Evolutionary conservation across 1,140 invertebrate species (phyloP), one percentile per base, ranked within the genome.

Genomic region (Papilio xuthus): DNA sequence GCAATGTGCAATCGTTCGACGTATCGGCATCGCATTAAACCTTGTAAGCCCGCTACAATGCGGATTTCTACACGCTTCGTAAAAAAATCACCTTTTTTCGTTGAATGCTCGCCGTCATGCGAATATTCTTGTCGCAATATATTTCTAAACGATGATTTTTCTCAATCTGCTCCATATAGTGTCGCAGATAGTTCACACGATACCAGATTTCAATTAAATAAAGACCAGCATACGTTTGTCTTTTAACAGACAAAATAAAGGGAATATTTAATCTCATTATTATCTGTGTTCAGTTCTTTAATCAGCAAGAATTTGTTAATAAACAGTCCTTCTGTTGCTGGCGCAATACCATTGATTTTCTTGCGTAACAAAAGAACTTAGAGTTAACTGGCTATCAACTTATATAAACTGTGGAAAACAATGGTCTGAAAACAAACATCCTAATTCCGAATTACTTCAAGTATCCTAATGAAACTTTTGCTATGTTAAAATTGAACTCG

Each of bases 1-100:
- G 86, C 90, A 90, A 92, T 86, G 88, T 84, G 86, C 90, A 90
- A 93, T 93, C 91, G 85, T 79, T 80, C 81, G 78, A 84, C 86
- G 84, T 90, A 93, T 93, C 91, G 84, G 89, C 89, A 90, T 91
- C 85, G 78, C 90, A 91, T 92, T 92, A 90, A 86, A 82, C 82
- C 79, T 82, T 87, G 84, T 86, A 84, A 85, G 85, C 83, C 78
- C 82, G 84, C 80, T 83, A 90, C 88, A 91, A 91, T 92, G 86
- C 82, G 81, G 84, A 85, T 86, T 89, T 88, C 84, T 88, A 80
- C 84, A 88, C 81, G 83, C 76, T 81, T 79, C 73, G 79, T 82
- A 86, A 88, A 88, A 88, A 84, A 78, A 83, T 80, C 75, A 23
- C 77, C 77, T 85, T 87, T 86, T 85, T 82, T 78, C 76, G 71